phyloP scores from a whole-genome alignment of 2,797 vertebrate species.

The Cynopterus sphinx region DNA sequence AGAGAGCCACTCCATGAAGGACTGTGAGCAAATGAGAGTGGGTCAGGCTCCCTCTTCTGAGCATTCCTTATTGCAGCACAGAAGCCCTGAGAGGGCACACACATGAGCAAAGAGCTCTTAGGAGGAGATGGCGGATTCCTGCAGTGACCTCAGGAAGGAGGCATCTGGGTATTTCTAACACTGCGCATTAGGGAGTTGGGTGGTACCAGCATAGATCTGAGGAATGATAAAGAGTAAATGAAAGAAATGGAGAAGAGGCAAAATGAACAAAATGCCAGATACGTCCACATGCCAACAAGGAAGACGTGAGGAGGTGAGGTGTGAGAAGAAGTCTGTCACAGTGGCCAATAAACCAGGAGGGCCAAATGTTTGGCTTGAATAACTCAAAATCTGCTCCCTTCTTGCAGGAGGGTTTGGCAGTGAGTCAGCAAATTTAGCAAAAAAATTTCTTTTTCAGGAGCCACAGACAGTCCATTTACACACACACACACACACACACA shows the following conservation, averaged over 20 bases:
- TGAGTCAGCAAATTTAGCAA: slow-evolving; percentile 69
- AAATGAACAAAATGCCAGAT: slow-evolving; percentile 69
- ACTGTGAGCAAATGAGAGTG: not conserved
- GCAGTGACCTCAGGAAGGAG: not conserved
- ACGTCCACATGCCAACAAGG: not conserved
- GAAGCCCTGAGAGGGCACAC: not conserved
- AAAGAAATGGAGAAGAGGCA: slow-evolving; percentile 21
- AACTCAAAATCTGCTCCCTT: slow-evolving; percentile 62
- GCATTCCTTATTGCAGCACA: not conserved
- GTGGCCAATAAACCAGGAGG: slow-evolving; percentile 62
- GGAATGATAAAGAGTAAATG: not conserved
- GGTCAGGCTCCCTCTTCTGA: not conserved
- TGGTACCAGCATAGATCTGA: not conserved
- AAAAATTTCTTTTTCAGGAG: slow-evolving; percentile 72
- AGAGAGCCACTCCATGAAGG: not conserved
- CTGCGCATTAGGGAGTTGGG: not conserved
- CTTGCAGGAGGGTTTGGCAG: slow-evolving; percentile 62
- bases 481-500: not conserved
- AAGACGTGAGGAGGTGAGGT: slow-evolving; percentile 54
- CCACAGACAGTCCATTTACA: slow-evolving; percentile 67
- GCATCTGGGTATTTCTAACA: not conserved
- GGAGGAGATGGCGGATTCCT: not conserved
- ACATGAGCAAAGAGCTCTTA: not conserved
- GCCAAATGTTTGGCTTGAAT: slow-evolving; percentile 67
- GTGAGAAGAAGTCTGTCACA: slow-evolving; percentile 65